Base-by-base conservation (phyloP, 2,888 invertebrate genomes). In the Drosophila pegasa region DNA sequence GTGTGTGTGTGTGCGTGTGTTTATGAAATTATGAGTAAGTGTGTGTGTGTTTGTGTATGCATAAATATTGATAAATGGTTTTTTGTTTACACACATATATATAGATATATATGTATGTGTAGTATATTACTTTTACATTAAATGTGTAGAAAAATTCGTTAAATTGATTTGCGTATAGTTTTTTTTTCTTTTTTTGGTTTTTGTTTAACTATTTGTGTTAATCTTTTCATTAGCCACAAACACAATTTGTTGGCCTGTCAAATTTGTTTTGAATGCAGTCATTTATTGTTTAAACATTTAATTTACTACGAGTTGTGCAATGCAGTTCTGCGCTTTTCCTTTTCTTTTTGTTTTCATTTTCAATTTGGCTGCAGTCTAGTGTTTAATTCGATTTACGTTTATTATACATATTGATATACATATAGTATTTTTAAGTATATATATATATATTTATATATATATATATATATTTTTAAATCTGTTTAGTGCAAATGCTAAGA, bases 401-500 rank as follows among this genome's bases (percentile, higher is more conserved):
- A 51, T 63, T 56, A 63, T 71, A 75, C 70, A 75, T 73, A 69
- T 72, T 52, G 55, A 67, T 73, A 78, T 80, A 78, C 61, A 71
- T 73, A 51, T 72, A 56, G 66, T 71, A 71, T 66, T 66, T 73
- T 59, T 58, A 20, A 45, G 54, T 67, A 50, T 59, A 56, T 63
- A 45, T 65, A 48, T 50, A 25, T 38, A 38, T 41, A 10, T 48
- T 29, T 65, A 33, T 37, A 62, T 74, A 67, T 75, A 70, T 61
- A 65, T 66, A 68, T 64, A 59, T 60, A 50, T 63, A 51, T 62
- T 38, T 55, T 55, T 69, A 48, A 75, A 78, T 74, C 71, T 70
- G 60, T 75, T 80, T 73, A 83, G 88, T 89, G 90, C 90, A 88
- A 88, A 88, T 88, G 88, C 88, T 89, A 89, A 76, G 80, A 68